phyloP scores from a whole-genome alignment of 2,797 vertebrate species.

The Pseudocheirus occidentalis region DNA sequence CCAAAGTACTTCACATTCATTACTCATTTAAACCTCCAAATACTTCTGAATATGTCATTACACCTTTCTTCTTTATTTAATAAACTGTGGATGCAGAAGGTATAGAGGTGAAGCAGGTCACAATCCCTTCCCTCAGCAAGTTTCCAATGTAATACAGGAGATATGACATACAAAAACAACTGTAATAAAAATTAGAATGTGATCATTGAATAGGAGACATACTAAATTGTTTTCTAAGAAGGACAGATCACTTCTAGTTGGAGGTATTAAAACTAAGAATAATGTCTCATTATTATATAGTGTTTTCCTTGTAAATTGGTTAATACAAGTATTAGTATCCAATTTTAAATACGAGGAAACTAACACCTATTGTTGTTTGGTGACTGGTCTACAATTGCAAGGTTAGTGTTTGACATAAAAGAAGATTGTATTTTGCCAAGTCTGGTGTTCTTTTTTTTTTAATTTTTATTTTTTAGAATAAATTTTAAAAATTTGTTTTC shows the following conservation, averaged over 20 bases:
- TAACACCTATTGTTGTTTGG: neutral
- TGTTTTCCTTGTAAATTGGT: neutral
- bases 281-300: neutral
- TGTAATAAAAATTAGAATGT: neutral
- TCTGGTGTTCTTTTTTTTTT: neutral
- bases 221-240: neutral
- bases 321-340: neutral
- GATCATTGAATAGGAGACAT: neutral
- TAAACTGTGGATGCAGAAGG: neutral
- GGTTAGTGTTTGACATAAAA: neutral
- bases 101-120: neutral
- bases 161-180: neutral
- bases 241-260: neutral
- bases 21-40: neutral
- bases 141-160: neutral
- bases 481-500: no score
- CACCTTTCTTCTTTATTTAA: neutral
- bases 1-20: neutral
- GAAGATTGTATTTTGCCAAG: neutral
- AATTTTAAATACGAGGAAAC: constrained; percentile 8
- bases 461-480: no score
- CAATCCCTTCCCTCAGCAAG: neutral
- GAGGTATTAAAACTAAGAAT: neutral
- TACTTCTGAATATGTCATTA: neutral
- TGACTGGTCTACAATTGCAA: neutral